A percentile compares a stretch with the other conserved stretches of the same genome.
Conservation (phyloP, 2,888 invertebrate species). For the Drosophila peninsularis region DNA sequence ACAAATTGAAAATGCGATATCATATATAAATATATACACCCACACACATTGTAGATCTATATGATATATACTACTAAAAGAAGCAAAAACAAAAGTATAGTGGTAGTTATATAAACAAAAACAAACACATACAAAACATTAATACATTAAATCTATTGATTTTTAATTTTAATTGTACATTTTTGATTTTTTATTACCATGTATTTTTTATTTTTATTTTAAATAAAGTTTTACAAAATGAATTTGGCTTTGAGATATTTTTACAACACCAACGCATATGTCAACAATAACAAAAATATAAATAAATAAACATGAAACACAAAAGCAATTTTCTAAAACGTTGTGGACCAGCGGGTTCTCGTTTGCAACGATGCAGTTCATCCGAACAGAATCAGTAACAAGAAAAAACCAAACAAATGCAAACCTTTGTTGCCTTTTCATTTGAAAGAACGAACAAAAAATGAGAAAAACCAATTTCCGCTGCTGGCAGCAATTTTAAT, state of each 20-base stretch:
- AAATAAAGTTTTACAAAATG: slow-evolving; percentile 77
- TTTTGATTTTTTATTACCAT: slow-evolving; percentile 76
- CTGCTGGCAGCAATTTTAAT: slow-evolving; percentile 67
- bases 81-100: slow-evolving; percentile 36
- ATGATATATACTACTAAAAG: slow-evolving; percentile 45
- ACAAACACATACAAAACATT: slow-evolving; percentile 33
- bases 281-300: slow-evolving; percentile 1
- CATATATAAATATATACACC: slow-evolving; percentile 57
- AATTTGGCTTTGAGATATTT: slow-evolving; percentile 50
- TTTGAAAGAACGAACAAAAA: slow-evolving; percentile 26
- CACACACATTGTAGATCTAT: slow-evolving; percentile 47
- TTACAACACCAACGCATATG: slow-evolving; percentile 20
- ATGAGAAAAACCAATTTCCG: slow-evolving; percentile 33
- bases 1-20: slow-evolving; percentile 62
- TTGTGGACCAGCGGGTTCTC: slow-evolving; percentile 71
- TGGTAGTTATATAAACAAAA: slow-evolving; percentile 32
- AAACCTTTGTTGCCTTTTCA: slow-evolving; percentile 46
- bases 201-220: slow-evolving; percentile 75
- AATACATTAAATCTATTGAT: slow-evolving; percentile 70
- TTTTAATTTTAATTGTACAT: slow-evolving; percentile 75
- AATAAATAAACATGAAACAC: slow-evolving; percentile 13
- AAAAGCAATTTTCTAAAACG: slow-evolving; percentile 22
- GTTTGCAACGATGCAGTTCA: slow-evolving; percentile 54
- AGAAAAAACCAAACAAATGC: slow-evolving; percentile 7
- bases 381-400: slow-evolving; percentile 22